phyloP scores from a whole-genome alignment of 2,888 invertebrate genomes.

The Drosophila subsilvestris region DNA sequence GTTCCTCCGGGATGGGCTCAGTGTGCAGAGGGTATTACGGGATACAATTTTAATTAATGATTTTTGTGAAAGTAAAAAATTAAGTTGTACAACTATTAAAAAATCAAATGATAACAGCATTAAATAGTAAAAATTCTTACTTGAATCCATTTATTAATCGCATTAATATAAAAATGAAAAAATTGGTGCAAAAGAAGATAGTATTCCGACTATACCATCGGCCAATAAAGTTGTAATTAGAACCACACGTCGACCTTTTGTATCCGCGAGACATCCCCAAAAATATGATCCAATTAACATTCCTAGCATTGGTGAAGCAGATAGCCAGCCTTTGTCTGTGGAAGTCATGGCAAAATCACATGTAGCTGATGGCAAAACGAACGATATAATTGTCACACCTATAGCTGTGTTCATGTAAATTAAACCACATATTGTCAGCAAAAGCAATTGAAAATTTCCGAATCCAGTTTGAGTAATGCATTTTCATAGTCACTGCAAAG shows the following conservation, averaged over 20 bases:
- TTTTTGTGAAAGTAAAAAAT: no score
- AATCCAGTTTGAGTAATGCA: conserved; percentile 86
- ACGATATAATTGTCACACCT: conserved; percentile 91
- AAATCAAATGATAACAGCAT: no score
- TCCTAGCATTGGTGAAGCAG: conserved; percentile 91
- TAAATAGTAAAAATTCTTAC: conserved; percentile 86
- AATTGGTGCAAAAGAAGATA: conserved; percentile 90
- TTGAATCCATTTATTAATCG: conserved; percentile 92
- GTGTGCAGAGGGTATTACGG: no score
- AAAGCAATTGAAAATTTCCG: conserved; percentile 91
- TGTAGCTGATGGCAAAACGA: conserved; percentile 92
- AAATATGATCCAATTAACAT: conserved; percentile 93
- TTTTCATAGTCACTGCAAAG: conserved; percentile 81
- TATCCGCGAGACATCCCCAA: conserved; percentile 93
- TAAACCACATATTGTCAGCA: conserved; percentile 90
- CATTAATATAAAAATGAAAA: conserved; percentile 89
- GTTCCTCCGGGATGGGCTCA: no score
- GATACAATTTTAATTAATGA: no score
- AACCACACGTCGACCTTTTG: conserved; percentile 91
- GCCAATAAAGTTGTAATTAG: conserved; percentile 89
- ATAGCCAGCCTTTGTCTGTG: conserved; percentile 90
- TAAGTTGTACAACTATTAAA: no score
- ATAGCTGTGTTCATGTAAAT: conserved; percentile 93
- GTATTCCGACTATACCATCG: conserved; percentile 89
- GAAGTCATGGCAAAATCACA: conserved; percentile 93